Evolutionary conservation across 2,113 vertebrate species (phyloP).

Genomic region (Marmota monax): DNA sequence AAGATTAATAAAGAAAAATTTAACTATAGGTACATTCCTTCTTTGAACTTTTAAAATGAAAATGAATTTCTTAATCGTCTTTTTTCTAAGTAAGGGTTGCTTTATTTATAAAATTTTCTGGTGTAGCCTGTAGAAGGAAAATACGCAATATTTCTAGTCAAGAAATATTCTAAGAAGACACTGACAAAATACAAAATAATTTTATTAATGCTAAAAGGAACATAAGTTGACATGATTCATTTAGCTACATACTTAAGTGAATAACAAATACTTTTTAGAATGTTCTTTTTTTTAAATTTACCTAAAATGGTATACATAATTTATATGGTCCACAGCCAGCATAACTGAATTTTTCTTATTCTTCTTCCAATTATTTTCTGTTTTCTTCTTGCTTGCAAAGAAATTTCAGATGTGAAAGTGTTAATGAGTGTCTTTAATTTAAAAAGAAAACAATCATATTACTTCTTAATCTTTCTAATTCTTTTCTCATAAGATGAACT

Average conservation of each 20-base stretch:
- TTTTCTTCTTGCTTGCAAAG: constrained; percentile 60
- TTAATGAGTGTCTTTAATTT: constrained; percentile 84
- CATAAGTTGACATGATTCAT: background rate
- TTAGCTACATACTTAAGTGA: background rate
- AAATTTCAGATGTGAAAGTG: constrained; percentile 81
- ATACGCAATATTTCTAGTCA: constrained; percentile 67
- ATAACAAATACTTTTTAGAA: constrained; percentile 53
- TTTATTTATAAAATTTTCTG: constrained; percentile 31
- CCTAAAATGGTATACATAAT: background rate
- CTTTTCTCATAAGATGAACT: constrained; percentile 87
- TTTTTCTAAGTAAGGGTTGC: constrained; percentile 57
- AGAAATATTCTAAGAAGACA: constrained; percentile 76
- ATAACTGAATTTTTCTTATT: constrained; percentile 71
- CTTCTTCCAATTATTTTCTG: constrained; percentile 66
- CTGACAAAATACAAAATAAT: background rate
- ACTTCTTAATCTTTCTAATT: constrained; percentile 88
- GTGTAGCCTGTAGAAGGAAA: constrained; percentile 67
- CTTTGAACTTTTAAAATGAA: constrained; percentile 27
- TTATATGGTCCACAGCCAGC: constrained; percentile 71
- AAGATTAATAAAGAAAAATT: constrained; percentile 65
- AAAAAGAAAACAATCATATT: constrained; percentile 86
- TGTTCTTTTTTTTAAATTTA: background rate
- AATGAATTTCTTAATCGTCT: constrained; percentile 32
- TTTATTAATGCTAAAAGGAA: constrained; percentile 7
- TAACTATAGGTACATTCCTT: background rate